Evolutionary conservation across 2,797 vertebrate species (phyloP).

Genomic region (Clarias laeviceps): DNA sequence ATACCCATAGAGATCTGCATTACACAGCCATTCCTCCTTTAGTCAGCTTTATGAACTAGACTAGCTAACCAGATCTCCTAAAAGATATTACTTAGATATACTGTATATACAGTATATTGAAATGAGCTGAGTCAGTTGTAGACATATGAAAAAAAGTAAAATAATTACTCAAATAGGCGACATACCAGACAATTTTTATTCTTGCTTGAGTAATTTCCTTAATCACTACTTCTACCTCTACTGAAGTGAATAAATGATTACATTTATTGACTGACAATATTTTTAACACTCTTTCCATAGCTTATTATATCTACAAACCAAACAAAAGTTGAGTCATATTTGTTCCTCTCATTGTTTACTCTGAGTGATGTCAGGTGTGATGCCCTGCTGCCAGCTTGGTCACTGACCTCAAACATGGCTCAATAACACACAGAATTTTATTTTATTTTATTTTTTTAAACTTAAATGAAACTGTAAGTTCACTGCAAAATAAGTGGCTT

Average conservation of each 20-base stretch:
- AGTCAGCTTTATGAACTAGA: not conserved
- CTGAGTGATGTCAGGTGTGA: not conserved
- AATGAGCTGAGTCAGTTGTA: not conserved
- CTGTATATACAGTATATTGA: not conserved
- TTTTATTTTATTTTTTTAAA: not conserved
- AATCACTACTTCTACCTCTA: not conserved
- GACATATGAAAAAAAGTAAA: not conserved
- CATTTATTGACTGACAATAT: too few relatives aligned
- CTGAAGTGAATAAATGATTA: not conserved
- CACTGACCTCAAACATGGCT: conserved; percentile 1
- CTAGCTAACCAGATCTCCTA: not conserved
- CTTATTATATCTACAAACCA: not conserved
- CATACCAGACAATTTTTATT: not conserved
- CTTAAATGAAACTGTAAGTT: not conserved
- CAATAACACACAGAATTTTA: not conserved
- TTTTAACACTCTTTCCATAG: not conserved
- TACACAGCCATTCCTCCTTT: too few relatives aligned
- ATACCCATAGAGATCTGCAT: not conserved
- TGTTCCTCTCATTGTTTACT: conserved; percentile 19
- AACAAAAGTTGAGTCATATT: conserved; percentile 11
- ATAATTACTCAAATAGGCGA: not conserved
- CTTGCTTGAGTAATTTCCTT: not conserved
- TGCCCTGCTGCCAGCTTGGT: conserved; percentile 10
- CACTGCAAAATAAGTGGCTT: not conserved
- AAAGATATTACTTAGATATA: not conserved